Evolutionary conservation across 2,888 invertebrate genomes (phyloP).

Genomic region (Rhaphigaster nebulosa): DNA sequence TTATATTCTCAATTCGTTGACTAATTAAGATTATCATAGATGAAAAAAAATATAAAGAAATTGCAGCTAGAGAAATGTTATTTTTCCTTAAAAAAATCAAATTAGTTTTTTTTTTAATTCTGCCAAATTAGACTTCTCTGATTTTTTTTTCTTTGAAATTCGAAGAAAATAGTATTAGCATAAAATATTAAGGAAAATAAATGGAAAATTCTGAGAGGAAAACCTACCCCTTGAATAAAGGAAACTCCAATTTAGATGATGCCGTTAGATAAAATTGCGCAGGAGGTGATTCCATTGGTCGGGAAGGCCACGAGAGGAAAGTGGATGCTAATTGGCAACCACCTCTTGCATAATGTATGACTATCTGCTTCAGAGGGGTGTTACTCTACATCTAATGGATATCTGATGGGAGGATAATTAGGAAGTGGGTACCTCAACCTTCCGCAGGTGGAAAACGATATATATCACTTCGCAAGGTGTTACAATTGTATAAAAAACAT

Average conservation of each 20-base stretch:
- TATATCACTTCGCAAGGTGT: background rate
- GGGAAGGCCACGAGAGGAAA: background rate
- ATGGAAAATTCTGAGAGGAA: background rate
- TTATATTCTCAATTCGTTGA: no score
- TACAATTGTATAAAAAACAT: background rate
- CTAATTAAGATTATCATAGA: no score
- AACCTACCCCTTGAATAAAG: background rate
- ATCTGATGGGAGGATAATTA: background rate
- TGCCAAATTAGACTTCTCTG: background rate
- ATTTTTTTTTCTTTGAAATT: background rate
- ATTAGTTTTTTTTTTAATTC: background rate
- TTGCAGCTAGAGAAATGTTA: background rate
- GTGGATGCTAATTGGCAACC: background rate
- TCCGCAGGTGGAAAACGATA: background rate
- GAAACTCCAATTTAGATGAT: conserved; percentile 1
- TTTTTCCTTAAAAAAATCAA: background rate
- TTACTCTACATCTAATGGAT: background rate
- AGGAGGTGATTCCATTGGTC: background rate
- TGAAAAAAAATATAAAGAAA: background rate
- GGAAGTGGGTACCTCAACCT: background rate
- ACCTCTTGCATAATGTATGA: background rate
- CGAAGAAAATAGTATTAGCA: background rate
- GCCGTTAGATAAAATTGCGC: background rate
- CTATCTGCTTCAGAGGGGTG: background rate
- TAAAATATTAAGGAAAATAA: background rate